Conservation (phyloP, 2,888 invertebrate genomes). For the Agrochola lychnidis region DNA sequence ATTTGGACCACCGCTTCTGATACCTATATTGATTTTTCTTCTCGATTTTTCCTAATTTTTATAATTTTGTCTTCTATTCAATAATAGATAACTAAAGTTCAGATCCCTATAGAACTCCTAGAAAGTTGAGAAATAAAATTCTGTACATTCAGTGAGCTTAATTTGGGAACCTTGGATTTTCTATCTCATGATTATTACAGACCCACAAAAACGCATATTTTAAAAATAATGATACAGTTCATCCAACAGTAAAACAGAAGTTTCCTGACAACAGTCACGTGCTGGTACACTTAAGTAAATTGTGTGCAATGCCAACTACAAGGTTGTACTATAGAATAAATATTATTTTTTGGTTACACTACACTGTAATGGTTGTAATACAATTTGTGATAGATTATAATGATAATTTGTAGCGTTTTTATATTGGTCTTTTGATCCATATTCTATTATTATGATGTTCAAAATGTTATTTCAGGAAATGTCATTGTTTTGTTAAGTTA, state of each 20-base stretch:
- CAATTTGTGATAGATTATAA: slow-evolving; percentile 30
- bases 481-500: background rate
- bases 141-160: too few species aligned
- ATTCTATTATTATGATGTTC: background rate
- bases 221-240: background rate
- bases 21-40: background rate
- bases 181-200: background rate
- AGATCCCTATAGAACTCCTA: too few species aligned
- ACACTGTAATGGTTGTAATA: slow-evolving; percentile 12
- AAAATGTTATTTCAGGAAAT: slow-evolving; percentile 4
- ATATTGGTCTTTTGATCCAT: slow-evolving; percentile 19
- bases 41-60: too few species aligned
- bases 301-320: slow-evolving; percentile 55
- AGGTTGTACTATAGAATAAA: slow-evolving; percentile 46
- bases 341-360: slow-evolving; percentile 36
- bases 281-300: slow-evolving; percentile 52
- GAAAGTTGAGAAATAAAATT: background rate
- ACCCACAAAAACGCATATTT: background rate
- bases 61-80: too few species aligned
- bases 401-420: slow-evolving; percentile 11
- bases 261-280: slow-evolving; percentile 42
- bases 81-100: background rate
- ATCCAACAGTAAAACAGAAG: slow-evolving; percentile 3
- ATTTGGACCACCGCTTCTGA: background rate
- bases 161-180: background rate